phyloP scores from a whole-genome alignment of 2,797 vertebrate species.

The Onychomys torridus region DNA sequence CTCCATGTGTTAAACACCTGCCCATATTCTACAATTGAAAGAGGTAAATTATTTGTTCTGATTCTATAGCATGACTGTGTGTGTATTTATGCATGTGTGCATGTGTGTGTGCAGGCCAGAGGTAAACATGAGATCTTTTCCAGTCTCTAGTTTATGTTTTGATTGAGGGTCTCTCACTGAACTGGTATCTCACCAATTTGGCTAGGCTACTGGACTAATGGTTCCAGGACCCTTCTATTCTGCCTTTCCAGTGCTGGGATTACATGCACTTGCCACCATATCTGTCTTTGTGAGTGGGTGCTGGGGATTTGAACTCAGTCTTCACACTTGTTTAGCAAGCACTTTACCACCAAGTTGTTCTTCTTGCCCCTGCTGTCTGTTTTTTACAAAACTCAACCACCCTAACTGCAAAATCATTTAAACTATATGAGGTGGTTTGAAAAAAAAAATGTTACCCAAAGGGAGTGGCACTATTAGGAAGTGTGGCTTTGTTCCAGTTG shows the following conservation, averaged over 20 bases:
- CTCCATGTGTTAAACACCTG: constrained; percentile 30
- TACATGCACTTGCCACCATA: too few species aligned
- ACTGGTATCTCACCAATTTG: neutral
- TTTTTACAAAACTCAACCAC: neutral
- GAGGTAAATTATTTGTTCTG: neutral
- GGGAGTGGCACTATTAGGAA: neutral
- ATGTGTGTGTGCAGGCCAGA: neutral
- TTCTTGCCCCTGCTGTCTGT: neutral
- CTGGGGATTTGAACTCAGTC: neutral
- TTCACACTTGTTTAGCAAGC: neutral
- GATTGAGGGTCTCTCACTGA: neutral
- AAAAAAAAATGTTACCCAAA: neutral
- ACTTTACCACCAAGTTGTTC: neutral
- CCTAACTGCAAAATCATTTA: neutral
- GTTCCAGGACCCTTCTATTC: neutral
- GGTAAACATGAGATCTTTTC: neutral
- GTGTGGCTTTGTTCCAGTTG: neutral
- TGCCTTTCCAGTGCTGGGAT: neutral
- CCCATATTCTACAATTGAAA: constrained; percentile 56
- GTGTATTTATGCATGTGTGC: neutral
- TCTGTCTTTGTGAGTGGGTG: neutral
- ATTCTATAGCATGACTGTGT: neutral
- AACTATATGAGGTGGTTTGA: neutral
- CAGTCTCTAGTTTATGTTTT: neutral
- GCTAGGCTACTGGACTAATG: neutral